Base-by-base conservation (phyloP, 2,797 vertebrate species). In the Ctenopoma kingsleyae region DNA sequence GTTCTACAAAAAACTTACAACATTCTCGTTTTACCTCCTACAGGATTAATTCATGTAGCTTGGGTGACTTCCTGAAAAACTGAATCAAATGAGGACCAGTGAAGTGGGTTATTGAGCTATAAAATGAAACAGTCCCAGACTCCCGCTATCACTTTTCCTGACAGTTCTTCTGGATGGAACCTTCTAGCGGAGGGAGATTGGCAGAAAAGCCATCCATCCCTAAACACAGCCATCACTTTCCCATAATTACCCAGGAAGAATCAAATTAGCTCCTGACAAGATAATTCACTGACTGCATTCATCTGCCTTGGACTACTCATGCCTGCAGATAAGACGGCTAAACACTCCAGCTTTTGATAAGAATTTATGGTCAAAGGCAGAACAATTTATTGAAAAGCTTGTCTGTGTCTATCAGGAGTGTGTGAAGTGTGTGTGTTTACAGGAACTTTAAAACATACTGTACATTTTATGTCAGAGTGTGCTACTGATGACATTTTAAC, bases 201-300 rank as follows among this genome's bases (percentile, higher is more conserved):
- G 72, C 79, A 80, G 77, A 65, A 71, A 75, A 82, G 73, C 36
- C 85, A 83, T 74, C 77, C 71, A 69, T 88, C 82, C 77, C 67
- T 85, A 87, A 91, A 91, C 87, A 86, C 73, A 85, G 65, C 79
- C 90, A 82, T 89, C 76, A 86, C 85, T 88, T 92, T 76, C 81
- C 82, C 81, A 82, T 90, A 94, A 94, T 94, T 92, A 92, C 87
- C 78, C 82, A 67, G 77, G 79, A 92, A 92, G 87, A 93, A 93
- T 92, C 82, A 90, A 89, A 93, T 94, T 87, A 91, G 84, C 84
- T 76, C 56, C 87, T 89, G 89, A 93, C 91, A 89, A 91, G 91
- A 91, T 91, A 87, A 93, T 91, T 90, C 87, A 92, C 82, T 69
- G 63, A 83, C 78, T 79, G 77, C 63, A 73, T 74, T 75, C 77